Evolutionary conservation across 2,113 vertebrate species (phyloP).

Genomic region (Hemiprocne comata): DNA sequence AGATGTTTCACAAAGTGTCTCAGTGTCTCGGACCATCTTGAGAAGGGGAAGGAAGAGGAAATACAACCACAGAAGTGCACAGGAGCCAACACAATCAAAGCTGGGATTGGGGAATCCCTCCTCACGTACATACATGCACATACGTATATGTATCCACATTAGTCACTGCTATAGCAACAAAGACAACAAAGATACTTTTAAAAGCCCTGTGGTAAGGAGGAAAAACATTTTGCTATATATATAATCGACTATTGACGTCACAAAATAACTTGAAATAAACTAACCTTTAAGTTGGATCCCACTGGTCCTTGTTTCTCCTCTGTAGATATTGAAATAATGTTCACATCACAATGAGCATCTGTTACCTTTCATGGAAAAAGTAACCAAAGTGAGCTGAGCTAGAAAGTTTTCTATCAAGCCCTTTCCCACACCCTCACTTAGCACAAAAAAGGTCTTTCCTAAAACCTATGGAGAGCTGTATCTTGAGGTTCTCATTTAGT

Average conservation of each 20-base stretch:
- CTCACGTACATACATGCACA: not conserved
- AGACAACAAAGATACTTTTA: constrained; percentile 69
- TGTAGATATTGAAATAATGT: constrained; percentile 37
- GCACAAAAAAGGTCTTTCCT: not conserved
- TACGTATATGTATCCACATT: not conserved
- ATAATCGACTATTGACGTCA: constrained; percentile 51
- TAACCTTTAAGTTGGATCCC: constrained; percentile 51
- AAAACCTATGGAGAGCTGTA: not conserved
- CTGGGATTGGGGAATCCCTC: constrained; percentile 52
- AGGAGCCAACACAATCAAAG: constrained; percentile 32
- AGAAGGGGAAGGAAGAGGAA: not conserved
- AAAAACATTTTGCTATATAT: constrained; percentile 72
- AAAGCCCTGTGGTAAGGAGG: constrained; percentile 45
- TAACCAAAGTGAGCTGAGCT: not conserved
- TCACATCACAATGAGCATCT: constrained; percentile 57
- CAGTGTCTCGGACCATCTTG: not conserved
- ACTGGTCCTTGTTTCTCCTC: constrained; percentile 1
- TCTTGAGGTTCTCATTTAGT: not conserved
- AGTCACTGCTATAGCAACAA: constrained; percentile 67
- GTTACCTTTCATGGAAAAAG: constrained; percentile 52
- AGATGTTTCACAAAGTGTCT: not conserved
- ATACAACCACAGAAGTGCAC: not conserved
- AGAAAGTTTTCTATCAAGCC: constrained; percentile 19
- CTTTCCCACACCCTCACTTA: not conserved
- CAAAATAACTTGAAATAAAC: constrained; percentile 67